Evolutionary conservation across 1,140 invertebrate species (phyloP).

Genomic region (Zaprionus lachaisei): DNA sequence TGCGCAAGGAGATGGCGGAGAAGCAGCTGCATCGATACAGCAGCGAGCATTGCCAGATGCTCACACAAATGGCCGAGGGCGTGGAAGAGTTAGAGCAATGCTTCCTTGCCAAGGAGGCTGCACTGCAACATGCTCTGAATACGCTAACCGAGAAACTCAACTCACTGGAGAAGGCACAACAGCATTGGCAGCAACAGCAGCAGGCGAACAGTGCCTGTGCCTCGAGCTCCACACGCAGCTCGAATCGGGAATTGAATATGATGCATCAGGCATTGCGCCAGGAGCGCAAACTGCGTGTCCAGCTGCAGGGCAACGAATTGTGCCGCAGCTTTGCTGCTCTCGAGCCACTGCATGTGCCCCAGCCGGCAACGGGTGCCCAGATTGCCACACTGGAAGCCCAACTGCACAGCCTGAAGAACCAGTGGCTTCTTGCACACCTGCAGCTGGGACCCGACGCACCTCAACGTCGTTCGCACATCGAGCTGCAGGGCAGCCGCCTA

Average conservation of each 20-base stretch:
- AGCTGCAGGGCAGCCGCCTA: slow-evolving; percentile 58
- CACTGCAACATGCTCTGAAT: slow-evolving; percentile 54
- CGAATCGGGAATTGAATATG: slow-evolving; percentile 60
- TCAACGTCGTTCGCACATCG: slow-evolving; percentile 49
- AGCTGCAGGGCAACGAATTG: slow-evolving; percentile 52
- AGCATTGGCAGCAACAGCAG: slow-evolving; percentile 61
- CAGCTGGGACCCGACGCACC: slow-evolving; percentile 44
- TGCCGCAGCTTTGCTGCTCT: slow-evolving; percentile 50
- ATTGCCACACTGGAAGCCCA: slow-evolving; percentile 49
- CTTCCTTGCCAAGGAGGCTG: slow-evolving; percentile 59
- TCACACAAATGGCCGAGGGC: slow-evolving; percentile 58
- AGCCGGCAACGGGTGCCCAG: slow-evolving; percentile 18
- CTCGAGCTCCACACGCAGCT: slow-evolving; percentile 56
- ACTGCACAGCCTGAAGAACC: slow-evolving; percentile 54
- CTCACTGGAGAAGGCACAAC: slow-evolving; percentile 56
- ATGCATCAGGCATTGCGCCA: slow-evolving; percentile 67
- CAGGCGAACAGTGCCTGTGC: slow-evolving; percentile 55
- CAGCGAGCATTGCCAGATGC: slow-evolving; percentile 89
- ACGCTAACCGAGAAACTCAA: slow-evolving; percentile 53
- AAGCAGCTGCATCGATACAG: slow-evolving; percentile 93
- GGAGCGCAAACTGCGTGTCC: slow-evolving; percentile 56
- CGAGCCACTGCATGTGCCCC: slow-evolving; percentile 71
- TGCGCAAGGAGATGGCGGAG: slow-evolving; percentile 96
- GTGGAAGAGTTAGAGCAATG: slow-evolving; percentile 67
- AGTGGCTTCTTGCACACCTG: slow-evolving; percentile 64